Evolutionary conservation across 2,888 invertebrate genomes (phyloP).

Genomic region (Drosophila diplacantha): DNA sequence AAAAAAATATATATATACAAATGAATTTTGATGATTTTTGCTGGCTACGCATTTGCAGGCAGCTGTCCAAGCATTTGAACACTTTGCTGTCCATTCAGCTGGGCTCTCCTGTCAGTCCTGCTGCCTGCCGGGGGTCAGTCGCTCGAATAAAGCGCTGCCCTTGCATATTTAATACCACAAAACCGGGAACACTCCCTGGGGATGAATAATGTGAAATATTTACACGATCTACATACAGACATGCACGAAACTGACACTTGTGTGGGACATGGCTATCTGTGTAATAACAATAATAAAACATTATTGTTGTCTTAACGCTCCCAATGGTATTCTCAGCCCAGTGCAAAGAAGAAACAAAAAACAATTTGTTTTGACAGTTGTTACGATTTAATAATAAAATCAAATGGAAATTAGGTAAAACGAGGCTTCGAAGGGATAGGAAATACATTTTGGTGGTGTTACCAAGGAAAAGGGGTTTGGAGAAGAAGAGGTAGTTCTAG

Average conservation of each 20-base stretch:
- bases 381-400: conserved; percentile 28
- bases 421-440: neutral
- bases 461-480: neutral
- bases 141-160: conserved; percentile 55
- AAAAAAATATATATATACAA: neutral
- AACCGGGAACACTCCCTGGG: conserved; percentile 49
- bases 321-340: conserved; percentile 18
- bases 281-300: conserved; percentile 46
- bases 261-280: conserved; percentile 12
- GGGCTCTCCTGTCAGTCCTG: conserved; percentile 48
- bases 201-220: conserved; percentile 65
- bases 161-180: conserved; percentile 65
- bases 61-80: conserved; percentile 66
- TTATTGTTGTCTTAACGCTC: conserved; percentile 38
- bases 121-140: conserved; percentile 38
- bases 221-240: conserved; percentile 46
- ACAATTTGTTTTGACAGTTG: conserved; percentile 47
- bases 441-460: neutral
- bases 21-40: conserved; percentile 45
- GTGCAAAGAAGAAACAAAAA: conserved; percentile 10
- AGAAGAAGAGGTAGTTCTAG: no score
- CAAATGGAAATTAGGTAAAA: conserved; percentile 5
- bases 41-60: conserved; percentile 62
- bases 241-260: conserved; percentile 29
- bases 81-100: conserved; percentile 33